phyloP scores from a whole-genome alignment of 2,888 invertebrate species.

The Phymatocera aterrima region DNA sequence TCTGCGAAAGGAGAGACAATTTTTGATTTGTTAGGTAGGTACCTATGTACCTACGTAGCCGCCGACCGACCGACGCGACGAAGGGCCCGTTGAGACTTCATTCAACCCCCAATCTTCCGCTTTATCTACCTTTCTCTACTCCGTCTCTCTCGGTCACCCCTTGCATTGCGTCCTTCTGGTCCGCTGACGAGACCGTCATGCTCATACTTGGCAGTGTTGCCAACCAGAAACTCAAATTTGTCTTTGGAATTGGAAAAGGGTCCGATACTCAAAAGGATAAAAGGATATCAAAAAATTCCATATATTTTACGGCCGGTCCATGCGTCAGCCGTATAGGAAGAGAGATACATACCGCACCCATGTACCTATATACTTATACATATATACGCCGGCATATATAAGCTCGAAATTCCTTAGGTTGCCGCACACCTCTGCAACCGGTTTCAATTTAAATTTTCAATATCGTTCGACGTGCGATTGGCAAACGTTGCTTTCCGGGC shows the following conservation, averaged over 20 bases:
- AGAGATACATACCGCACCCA: background rate
- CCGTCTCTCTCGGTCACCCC: background rate
- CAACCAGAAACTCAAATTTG: conserved; percentile 40
- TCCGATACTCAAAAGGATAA: conserved; percentile 30
- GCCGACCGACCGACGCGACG: too few relatives aligned
- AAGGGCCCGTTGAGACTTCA: conserved; percentile 17
- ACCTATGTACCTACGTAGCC: too few relatives aligned
- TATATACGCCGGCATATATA: background rate
- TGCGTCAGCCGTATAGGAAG: background rate
- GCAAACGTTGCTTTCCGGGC: background rate
- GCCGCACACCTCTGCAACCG: background rate
- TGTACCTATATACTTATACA: background rate
- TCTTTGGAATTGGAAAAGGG: conserved; percentile 37
- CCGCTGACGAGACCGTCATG: conserved; percentile 5
- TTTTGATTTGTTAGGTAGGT: conserved; percentile 11
- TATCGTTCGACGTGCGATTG: conserved; percentile 17
- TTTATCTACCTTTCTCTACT: background rate
- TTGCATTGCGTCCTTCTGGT: conserved; percentile 24
- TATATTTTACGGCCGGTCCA: background rate
- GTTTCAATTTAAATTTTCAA: conserved; percentile 33
- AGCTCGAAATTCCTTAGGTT: conserved; percentile 2
- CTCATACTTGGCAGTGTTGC: background rate
- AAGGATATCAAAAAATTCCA: conserved; percentile 15
- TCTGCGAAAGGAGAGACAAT: conserved; percentile 21
- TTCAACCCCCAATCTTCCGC: background rate